A percentile compares a stretch with the other conserved stretches of the same genome.
Conservation (phyloP, 2,888 invertebrate species). For the Drosophila barbarae region DNA sequence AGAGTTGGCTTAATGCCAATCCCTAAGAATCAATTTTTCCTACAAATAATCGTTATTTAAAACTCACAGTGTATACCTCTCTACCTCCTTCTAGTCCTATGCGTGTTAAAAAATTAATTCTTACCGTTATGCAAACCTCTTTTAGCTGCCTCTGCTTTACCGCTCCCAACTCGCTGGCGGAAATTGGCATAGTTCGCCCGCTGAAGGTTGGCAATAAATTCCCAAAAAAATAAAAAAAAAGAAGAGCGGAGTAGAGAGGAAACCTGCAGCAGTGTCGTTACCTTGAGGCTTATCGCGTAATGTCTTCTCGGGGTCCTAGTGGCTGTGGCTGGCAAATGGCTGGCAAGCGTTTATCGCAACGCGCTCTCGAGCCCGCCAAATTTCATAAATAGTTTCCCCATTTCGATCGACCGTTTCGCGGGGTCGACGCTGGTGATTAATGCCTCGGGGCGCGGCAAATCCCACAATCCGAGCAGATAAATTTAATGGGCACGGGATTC, state of each 20-base stretch:
- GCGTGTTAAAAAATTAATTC: constrained; percentile 75
- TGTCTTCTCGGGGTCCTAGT: constrained; percentile 40
- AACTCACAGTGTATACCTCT: not conserved
- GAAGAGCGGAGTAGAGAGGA: not conserved
- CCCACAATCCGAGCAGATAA: constrained; percentile 61
- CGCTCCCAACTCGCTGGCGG: constrained; percentile 24
- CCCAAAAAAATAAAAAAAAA: constrained; percentile 31
- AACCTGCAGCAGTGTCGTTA: constrained; percentile 61
- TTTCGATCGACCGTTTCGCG: constrained; percentile 5
- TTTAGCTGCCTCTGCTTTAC: constrained; percentile 14
- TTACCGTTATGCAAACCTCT: constrained; percentile 60
- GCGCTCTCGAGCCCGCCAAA: constrained; percentile 46
- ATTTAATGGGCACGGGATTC: constrained; percentile 62
- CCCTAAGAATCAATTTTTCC: not conserved
- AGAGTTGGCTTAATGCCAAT: too few relatives aligned
- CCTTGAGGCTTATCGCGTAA: constrained; percentile 71
- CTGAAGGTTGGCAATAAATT: constrained; percentile 67
- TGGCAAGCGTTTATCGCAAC: constrained; percentile 63
- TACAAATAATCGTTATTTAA: too few relatives aligned
- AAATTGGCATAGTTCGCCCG: constrained; percentile 65
- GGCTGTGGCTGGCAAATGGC: constrained; percentile 51
- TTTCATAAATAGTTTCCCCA: constrained; percentile 58
- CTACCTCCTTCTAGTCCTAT: constrained; percentile 33
- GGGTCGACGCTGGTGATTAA: constrained; percentile 49
- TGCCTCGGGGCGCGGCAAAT: constrained; percentile 14